Evolutionary conservation across 2,113 vertebrate genomes (phyloP).

Genomic region (Syngnathoides biaculeatus): DNA sequence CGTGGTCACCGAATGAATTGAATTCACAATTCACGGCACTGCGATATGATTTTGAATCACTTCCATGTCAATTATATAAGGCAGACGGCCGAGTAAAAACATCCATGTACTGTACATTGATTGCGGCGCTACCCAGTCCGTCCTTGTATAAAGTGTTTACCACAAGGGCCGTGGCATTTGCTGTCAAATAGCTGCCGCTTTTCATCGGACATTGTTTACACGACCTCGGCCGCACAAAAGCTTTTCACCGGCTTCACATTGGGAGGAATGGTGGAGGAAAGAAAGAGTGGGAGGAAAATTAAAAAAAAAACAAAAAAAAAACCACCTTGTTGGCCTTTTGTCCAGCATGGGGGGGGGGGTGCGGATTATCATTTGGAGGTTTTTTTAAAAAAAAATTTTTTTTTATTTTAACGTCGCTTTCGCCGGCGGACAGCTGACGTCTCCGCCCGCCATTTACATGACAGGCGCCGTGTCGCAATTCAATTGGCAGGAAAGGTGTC

Average conservation of each 20-base stretch:
- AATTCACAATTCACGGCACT: not conserved
- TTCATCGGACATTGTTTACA: not conserved
- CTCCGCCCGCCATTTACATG: not conserved
- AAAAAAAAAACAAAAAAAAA: not conserved
- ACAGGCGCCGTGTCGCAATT: not conserved
- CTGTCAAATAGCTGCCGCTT: not conserved
- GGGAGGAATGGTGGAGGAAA: not conserved
- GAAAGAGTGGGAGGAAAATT: too few species aligned
- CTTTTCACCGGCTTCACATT: not conserved
- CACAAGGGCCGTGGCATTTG: not conserved
- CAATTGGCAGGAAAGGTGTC: not conserved
- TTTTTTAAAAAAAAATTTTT: too few species aligned
- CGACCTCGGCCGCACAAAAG: not conserved
- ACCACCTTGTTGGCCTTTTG: not conserved
- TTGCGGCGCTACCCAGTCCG: not conserved
- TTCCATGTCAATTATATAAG: not conserved
- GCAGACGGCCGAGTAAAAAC: not conserved
- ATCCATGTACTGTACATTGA: not conserved
- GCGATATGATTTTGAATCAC: not conserved
- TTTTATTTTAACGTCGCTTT: not conserved
- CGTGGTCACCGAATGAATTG: too few species aligned
- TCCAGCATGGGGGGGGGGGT: not conserved
- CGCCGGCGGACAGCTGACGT: not conserved
- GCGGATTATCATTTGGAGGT: not conserved
- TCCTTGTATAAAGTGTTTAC: not conserved